phyloP scores from a whole-genome alignment of 2,888 invertebrate species.

The Temnothorax rugatulus region DNA sequence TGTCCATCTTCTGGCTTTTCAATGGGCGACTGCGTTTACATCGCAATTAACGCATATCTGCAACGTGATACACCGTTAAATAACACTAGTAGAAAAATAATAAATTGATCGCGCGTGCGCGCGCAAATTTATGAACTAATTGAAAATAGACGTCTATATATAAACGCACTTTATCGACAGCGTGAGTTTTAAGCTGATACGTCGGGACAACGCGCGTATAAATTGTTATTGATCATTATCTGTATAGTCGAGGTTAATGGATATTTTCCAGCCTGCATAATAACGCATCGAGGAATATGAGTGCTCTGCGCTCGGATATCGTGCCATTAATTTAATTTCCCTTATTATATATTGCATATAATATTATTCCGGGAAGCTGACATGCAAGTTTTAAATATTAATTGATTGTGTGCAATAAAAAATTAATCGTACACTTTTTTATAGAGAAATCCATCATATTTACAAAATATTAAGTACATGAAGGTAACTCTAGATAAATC shows the following conservation, averaged over 20 bases:
- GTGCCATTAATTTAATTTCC: slow-evolving; percentile 40
- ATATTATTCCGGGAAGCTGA: slow-evolving; percentile 31
- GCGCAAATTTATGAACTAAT: slow-evolving; percentile 46
- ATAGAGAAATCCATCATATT: neutral
- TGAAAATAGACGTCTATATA: slow-evolving; percentile 45
- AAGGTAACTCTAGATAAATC: neutral
- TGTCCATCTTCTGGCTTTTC: slow-evolving; percentile 31
- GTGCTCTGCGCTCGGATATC: slow-evolving; percentile 24
- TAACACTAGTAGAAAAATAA: slow-evolving; percentile 39
- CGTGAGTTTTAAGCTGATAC: slow-evolving; percentile 49
- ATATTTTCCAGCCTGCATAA: slow-evolving; percentile 51
- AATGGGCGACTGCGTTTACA: neutral
- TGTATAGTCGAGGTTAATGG: slow-evolving; percentile 48
- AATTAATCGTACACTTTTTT: slow-evolving; percentile 7
- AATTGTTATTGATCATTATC: slow-evolving; percentile 56
- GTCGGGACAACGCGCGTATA: slow-evolving; percentile 42
- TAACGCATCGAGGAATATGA: slow-evolving; percentile 41
- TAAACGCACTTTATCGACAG: slow-evolving; percentile 45
- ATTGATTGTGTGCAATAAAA: slow-evolving; percentile 5
- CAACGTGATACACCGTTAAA: slow-evolving; percentile 20
- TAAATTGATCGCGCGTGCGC: neutral
- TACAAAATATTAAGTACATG: neutral
- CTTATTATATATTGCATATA: slow-evolving; percentile 27
- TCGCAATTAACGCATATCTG: neutral
- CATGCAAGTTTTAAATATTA: slow-evolving; percentile 34